Evolutionary conservation across 2,113 vertebrate species (phyloP).

Genomic region (Lagopus muta): DNA sequence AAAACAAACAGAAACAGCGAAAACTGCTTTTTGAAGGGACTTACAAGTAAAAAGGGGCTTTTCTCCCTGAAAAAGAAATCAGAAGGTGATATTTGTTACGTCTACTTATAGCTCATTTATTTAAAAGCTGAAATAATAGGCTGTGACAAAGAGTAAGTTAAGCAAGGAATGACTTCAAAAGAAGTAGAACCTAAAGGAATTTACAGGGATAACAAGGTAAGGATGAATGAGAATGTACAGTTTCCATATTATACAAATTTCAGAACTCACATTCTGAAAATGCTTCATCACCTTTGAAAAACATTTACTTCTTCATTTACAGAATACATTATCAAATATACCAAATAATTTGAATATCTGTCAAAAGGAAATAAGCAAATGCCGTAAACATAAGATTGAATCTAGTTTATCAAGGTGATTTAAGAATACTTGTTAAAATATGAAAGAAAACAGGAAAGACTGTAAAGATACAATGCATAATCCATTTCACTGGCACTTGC

Average conservation of each 20-base stretch:
- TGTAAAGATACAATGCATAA: neutral
- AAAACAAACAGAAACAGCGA: neutral
- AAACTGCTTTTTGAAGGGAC: neutral
- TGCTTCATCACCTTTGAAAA: neutral
- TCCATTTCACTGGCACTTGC: neutral
- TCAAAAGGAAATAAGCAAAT: neutral
- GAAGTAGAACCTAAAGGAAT: neutral
- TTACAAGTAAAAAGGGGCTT: neutral
- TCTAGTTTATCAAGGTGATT: neutral
- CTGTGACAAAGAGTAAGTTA: neutral
- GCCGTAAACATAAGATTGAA: neutral
- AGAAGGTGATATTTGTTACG: accelerated
- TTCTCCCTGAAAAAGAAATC: neutral
- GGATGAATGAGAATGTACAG: neutral
- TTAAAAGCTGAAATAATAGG: neutral
- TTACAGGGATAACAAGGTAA: neutral
- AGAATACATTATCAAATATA: neutral
- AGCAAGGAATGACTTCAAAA: neutral
- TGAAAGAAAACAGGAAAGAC: neutral
- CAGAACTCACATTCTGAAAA: neutral
- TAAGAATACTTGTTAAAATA: neutral
- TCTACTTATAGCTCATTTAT: neutral
- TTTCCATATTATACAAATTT: neutral
- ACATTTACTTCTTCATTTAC: neutral
- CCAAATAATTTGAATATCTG: neutral